A percentile compares a stretch with the other conserved stretches of the same genome.
Evolutionary conservation across 1,140 invertebrate species (phyloP).

Genomic region (Cardiocondyla obscurior): DNA sequence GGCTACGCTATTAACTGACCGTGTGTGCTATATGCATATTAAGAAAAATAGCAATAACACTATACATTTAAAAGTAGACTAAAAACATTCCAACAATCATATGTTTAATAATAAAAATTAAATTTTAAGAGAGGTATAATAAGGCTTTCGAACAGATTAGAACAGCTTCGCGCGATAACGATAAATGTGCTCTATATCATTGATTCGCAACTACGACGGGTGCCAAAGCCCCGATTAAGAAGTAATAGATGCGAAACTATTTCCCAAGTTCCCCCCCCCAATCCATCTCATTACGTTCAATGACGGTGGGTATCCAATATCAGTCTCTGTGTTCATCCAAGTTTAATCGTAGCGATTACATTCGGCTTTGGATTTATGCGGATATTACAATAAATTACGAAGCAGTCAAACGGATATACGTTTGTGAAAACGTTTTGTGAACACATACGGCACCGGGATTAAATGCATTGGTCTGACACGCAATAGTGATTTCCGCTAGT

Average conservation of each 20-base stretch:
- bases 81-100: background rate
- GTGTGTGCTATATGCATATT: too few relatives aligned
- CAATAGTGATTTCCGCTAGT: background rate
- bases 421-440: conserved; percentile 23
- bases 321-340: conserved; percentile 51
- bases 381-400: conserved; percentile 52
- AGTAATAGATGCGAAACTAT: conserved; percentile 54
- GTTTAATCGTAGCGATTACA: conserved; percentile 57
- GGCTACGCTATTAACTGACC: background rate
- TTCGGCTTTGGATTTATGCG: conserved; percentile 33
- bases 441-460: background rate
- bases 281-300: conserved; percentile 52
- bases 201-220: background rate
- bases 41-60: background rate
- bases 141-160: background rate
- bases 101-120: background rate
- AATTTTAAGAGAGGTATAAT: background rate
- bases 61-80: background rate
- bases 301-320: conserved; percentile 45
- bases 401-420: conserved; percentile 22
- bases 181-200: conserved; percentile 38
- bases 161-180: background rate
- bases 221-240: conserved; percentile 48
- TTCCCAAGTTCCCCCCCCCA: conserved; percentile 32
- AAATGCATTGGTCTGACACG: conserved; percentile 1